Base-by-base conservation (phyloP, 1,140 invertebrate genomes). In the Drosophila malerkotliana region DNA sequence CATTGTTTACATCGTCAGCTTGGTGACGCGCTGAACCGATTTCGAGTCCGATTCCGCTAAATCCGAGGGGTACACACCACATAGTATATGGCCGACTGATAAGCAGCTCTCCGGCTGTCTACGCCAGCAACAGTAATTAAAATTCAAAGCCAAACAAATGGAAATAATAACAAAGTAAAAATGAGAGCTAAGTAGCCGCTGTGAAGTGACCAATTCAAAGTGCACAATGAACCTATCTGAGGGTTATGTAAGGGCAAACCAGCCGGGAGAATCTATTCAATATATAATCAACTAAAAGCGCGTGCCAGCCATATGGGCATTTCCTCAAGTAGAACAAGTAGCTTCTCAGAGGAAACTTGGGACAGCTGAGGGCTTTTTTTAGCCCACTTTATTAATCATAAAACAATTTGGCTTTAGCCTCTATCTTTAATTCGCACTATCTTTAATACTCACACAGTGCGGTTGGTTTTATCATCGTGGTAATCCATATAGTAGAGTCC, bases 401-500 rank as follows among this genome's bases (percentile, higher is more conserved):
- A 37, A 37, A 37, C 12, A 37, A 10, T 37, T 10, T 4, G 12
- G 3, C 34, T 5, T 37, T n/a, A 37, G 3, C 9, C 34, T 9
- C 8, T 32, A 32, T 32, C 32, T 32, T 32, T 10, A 32, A 32
- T 14, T 12, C 6, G 4, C 41, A 44, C 15, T 44, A 44, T 15
- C 41, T 44, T 44, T 63, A 56, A 26, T 45, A 63, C 90, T 90
- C 53, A 91, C 90, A 80, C 71, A 32, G 79, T 88, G 3, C 54
- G 24, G 71, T 90, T 90, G 7, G 21, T 55, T 3, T 55, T 14
- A 18, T 69, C 57, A 24, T 91, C 78, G 12, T 26, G 63, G 60
- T 95, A 95, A 32, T 91, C 92, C 81, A 93, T 93, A 34, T 92
- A 93, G 78, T 96, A 96, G 72, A 96, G 94, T 32, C 95, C 95